Evolutionary conservation across 2,888 invertebrate genomes (phyloP), one percentile per base, ranked within the genome.

Genomic region (Scaeva pyrastri): DNA sequence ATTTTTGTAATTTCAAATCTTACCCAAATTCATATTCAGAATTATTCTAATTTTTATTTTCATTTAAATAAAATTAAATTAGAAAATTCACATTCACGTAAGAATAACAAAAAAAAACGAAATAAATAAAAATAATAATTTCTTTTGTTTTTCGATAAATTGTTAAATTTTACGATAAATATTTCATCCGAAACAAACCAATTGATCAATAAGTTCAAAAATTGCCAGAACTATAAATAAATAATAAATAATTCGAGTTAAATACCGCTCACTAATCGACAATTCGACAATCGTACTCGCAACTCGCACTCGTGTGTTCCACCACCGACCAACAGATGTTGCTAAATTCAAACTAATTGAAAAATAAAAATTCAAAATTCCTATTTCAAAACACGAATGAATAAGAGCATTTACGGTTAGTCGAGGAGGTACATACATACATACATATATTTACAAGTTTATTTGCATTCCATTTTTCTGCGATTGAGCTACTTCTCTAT

Each of bases 331-430:
- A 70, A 72, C 70, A 85, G 84, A 75, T 84, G 84, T 66, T 75
- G 80, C 76, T 73, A 60, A 48, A 78, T 41, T 43, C 48, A 70
- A 81, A 77, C 85, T 81, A 86, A 85, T 80, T 85, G 72, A 76
- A 76, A 75, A 76, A 66, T 62, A 76, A 58, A 76, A 86, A 76
- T 76, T 56, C 71, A 58, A 76, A 86, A 76, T 76, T 56, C 71
- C 16, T 73, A 43, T 81, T 77, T 81, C 62, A 26, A 68, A 73
- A 79, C 62, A 43, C 5, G 36, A 31, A 52, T 31, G 36, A 31
- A 52, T 31, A 70, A 14, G 23, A 52, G n/a, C n/a, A 64, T 43
- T 19, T 52, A 71, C 31, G 43, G 23, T 16, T 31, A 48, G 14
- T 68, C 31, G 50, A 39, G n/a, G 23, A n/a, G 48, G 10, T 68